Evolutionary conservation across 2,113 vertebrate genomes (phyloP).

Genomic region (Neoarius graeffei): DNA sequence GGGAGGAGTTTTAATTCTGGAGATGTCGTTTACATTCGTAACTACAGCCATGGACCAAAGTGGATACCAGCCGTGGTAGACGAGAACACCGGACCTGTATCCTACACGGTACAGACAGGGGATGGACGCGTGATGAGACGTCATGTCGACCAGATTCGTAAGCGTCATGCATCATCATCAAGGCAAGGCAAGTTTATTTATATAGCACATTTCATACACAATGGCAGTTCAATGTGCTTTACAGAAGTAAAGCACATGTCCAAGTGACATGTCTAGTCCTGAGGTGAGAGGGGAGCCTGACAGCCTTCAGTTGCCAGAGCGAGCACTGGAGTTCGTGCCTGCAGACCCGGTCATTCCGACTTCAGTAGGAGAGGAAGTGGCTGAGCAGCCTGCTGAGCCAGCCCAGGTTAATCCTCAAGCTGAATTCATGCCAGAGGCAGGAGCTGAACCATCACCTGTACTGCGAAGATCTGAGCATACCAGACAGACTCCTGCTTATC

Average conservation of each 20-base stretch:
- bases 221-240: too few relatives aligned
- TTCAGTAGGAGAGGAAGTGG: background rate
- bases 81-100: constrained; percentile 9
- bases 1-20: background rate
- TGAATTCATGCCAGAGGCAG: too few relatives aligned
- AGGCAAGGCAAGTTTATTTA: too few relatives aligned
- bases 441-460: background rate
- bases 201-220: too few relatives aligned
- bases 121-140: constrained; percentile 23
- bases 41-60: constrained; percentile 14
- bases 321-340: too few relatives aligned
- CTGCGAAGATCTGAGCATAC: background rate
- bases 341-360: too few relatives aligned
- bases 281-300: background rate
- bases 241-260: too few relatives aligned
- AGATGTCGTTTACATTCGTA: constrained; percentile 13
- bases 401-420: background rate
- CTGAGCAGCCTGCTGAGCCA: background rate
- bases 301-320: too few relatives aligned
- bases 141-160: constrained; percentile 19
- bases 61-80: constrained; percentile 21
- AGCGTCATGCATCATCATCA: background rate
- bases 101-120: constrained; percentile 10
- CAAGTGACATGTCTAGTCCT: background rate
- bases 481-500: background rate